Evolutionary conservation across 2,113 vertebrate species (phyloP).

Genomic region (Myxocyprinus asiaticus): DNA sequence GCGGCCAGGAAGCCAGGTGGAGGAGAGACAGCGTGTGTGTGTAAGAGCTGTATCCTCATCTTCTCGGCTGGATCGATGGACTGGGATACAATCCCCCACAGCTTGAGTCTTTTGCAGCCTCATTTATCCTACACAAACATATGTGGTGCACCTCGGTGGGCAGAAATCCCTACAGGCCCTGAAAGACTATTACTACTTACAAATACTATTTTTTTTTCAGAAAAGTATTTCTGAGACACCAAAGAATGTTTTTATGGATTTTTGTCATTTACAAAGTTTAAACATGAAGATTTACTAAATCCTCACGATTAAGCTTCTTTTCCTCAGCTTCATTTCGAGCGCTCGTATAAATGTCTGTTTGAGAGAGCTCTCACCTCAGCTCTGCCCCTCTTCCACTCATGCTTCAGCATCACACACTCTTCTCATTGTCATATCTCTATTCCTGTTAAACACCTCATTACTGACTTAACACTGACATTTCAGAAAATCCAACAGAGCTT

Average conservation of each 20-base stretch:
- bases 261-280: no score
- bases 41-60: neutral
- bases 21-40: neutral
- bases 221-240: no score
- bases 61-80: constrained; percentile 23
- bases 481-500: neutral
- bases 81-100: constrained; percentile 14
- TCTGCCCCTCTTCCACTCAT: neutral
- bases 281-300: no score
- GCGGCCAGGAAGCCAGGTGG: neutral
- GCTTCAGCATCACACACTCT: neutral
- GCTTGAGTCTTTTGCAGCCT: constrained; percentile 16
- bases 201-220: no score
- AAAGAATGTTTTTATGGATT: no score
- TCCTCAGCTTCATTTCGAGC: no score
- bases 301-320: no score
- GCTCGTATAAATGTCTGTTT: no score
- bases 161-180: neutral
- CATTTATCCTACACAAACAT: constrained; percentile 15
- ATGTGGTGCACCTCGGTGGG: constrained; percentile 5
- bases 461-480: constrained; percentile 28
- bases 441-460: constrained; percentile 29
- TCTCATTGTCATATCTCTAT: constrained; percentile 6
- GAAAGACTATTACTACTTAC: constrained; percentile 17
- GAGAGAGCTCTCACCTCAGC: neutral